phyloP scores from a whole-genome alignment of 2,113 vertebrate species.

The Morone saxatilis region DNA sequence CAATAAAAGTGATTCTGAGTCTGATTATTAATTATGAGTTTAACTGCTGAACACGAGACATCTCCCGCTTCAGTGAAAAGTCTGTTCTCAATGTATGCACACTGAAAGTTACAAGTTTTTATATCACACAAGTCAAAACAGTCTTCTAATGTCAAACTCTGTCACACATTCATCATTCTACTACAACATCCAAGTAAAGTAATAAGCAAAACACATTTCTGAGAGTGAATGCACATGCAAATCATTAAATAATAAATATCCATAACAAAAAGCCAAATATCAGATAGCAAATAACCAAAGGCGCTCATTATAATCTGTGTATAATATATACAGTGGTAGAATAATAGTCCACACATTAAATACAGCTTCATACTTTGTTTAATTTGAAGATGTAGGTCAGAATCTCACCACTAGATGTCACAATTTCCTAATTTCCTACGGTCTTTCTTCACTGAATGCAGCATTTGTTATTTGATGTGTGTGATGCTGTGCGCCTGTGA shows the following conservation, averaged over 20 bases:
- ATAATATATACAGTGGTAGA: background rate
- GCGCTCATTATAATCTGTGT: no score
- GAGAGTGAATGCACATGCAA: background rate
- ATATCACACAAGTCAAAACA: no score
- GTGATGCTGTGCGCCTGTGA: background rate
- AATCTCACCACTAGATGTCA: background rate
- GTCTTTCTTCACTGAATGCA: background rate
- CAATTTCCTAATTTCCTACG: background rate
- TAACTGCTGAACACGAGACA: no score
- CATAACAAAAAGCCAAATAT: background rate
- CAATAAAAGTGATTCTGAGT: no score
- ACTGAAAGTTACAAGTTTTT: no score
- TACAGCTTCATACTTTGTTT: background rate
- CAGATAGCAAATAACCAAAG: background rate
- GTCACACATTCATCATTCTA: no score
- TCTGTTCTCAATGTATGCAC: no score
- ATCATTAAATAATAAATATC: background rate
- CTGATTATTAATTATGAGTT: no score
- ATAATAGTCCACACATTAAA: background rate
- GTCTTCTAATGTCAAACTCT: no score
- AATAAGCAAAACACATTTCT: no score
- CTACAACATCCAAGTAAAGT: no score
- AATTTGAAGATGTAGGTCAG: background rate
- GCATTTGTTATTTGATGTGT: background rate
- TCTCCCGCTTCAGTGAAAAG: no score